Evolutionary conservation across 2,888 invertebrate genomes (phyloP), one percentile per base, ranked within the genome.

Genomic region (Cotesia congregata): DNA sequence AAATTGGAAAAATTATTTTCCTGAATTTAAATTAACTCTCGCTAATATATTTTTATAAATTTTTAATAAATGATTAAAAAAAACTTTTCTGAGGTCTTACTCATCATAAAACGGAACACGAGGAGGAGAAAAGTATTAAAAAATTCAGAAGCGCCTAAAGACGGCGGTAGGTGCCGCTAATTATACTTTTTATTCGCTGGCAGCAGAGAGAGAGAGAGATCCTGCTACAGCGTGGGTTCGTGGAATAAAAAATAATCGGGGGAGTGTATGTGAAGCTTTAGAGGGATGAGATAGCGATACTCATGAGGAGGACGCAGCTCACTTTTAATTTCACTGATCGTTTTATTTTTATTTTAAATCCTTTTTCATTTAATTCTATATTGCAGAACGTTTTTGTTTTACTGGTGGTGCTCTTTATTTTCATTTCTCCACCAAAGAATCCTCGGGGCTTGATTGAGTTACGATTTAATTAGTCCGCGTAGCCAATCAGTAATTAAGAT

Each of bases 401-500:
- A 30, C 30, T 30, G 30, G 30, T 30, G 30, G 30, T 30, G 30
- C 30, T 30, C 5, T 30, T 68, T 15, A 40, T 68, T 68, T 40
- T 40, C 40, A 15, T 68, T 68, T 60, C 20, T 70, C 20, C 15
- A 17, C 59, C 39, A 65, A 59, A 62, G 71, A 75, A 62, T 75
- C 73, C 65, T 69, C 59, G 41, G 74, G 77, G 78, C 82, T 79
- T 85, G 88, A 86, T 87, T 87, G 87, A 88, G 87, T 88, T 87
- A 87, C 87, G 87, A 87, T 87, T 87, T 87, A 88, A 88, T 88
- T 88, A 86, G 86, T 83, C 86, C 83, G 83, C 83, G 78, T 82
- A 82, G 84, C 86, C 86, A 87, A 87, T 88, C 87, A 83, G 84
- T 86, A 87, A 87, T 88, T 88, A 86, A 87, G 87, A 87, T 87